Evolutionary conservation across 2,113 vertebrate species (phyloP).

Genomic region (Scopus umbretta): DNA sequence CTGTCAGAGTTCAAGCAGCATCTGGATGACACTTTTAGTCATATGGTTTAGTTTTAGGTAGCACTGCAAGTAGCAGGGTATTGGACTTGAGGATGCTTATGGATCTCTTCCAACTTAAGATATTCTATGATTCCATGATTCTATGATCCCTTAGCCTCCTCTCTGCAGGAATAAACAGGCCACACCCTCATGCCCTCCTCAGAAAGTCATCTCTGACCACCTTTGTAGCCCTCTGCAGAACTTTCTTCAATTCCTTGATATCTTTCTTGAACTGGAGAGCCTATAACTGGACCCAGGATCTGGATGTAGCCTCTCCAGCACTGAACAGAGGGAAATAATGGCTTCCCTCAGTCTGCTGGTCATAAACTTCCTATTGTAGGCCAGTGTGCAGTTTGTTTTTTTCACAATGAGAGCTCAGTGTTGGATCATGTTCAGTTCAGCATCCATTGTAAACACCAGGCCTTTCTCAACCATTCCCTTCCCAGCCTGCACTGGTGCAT

Average conservation of each 20-base stretch:
- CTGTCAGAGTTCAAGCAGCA: not conserved
- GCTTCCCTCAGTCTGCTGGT: not conserved
- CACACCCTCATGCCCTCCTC: not conserved
- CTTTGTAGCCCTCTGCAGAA: not conserved
- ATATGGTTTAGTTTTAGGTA: not conserved
- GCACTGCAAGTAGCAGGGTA: accelerated
- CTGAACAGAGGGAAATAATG: not conserved
- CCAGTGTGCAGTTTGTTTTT: not conserved
- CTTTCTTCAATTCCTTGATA: not conserved
- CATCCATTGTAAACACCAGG: not conserved
- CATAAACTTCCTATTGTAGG: not conserved
- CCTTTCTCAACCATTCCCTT: not conserved
- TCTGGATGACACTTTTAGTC: not conserved
- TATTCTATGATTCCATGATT: not conserved
- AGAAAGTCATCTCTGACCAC: not conserved
- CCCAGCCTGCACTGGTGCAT: not conserved
- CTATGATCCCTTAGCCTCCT: not conserved
- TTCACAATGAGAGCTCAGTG: not conserved
- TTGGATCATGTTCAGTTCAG: not conserved
- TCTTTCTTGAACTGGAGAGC: not conserved
- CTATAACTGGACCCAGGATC: not conserved
- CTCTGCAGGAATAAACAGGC: not conserved
- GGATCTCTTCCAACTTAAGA: not conserved
- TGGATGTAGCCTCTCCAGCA: not conserved
- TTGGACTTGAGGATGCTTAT: not conserved